Conservation (phyloP, 2,797 vertebrate genomes). For the Sebastes reedi region DNA sequence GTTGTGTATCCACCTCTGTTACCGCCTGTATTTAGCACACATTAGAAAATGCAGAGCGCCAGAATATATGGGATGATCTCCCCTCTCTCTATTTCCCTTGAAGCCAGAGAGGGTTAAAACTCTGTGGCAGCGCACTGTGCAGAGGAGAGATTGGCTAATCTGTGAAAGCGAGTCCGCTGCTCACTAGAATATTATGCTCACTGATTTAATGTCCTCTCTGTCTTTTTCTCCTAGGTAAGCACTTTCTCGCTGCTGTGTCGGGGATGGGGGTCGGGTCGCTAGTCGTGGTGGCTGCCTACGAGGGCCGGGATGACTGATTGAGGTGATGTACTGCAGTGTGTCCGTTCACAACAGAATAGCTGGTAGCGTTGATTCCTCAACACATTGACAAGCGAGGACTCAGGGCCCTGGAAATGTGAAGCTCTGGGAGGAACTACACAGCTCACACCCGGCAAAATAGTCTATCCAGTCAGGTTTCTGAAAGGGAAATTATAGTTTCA, state of each 20-base stretch:
- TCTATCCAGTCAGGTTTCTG: constrained; percentile 6
- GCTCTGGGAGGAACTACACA: constrained; percentile 8
- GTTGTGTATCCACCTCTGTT: constrained; percentile 30
- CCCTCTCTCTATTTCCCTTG: constrained; percentile 75
- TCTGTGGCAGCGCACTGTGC: constrained; percentile 65
- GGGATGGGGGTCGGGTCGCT: constrained; percentile 72
- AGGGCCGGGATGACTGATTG: constrained; percentile 80
- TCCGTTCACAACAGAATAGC: constrained; percentile 72
- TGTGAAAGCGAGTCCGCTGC: constrained; percentile 76
- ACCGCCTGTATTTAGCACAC: constrained; percentile 50
- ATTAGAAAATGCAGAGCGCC: constrained; percentile 68
- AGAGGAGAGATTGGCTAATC: constrained; percentile 81
- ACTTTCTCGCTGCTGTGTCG: constrained; percentile 74
- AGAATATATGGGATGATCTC: constrained; percentile 75
- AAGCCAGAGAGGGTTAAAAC: constrained; percentile 72
- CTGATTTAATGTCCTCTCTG: constrained; percentile 83
- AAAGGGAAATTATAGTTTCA: constrained; percentile 7
- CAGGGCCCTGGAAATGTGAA: constrained; percentile 30
- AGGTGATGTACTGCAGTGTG: constrained; percentile 81
- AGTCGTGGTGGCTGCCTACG: constrained; percentile 66
- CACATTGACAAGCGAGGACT: constrained; percentile 50
- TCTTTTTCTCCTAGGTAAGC: constrained; percentile 87
- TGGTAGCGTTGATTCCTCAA: constrained; percentile 63
- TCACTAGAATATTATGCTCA: constrained; percentile 79
- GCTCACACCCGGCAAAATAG: neutral